Evolutionary conservation across 2,113 vertebrate species (phyloP).

Genomic region (Heliornis fulica): DNA sequence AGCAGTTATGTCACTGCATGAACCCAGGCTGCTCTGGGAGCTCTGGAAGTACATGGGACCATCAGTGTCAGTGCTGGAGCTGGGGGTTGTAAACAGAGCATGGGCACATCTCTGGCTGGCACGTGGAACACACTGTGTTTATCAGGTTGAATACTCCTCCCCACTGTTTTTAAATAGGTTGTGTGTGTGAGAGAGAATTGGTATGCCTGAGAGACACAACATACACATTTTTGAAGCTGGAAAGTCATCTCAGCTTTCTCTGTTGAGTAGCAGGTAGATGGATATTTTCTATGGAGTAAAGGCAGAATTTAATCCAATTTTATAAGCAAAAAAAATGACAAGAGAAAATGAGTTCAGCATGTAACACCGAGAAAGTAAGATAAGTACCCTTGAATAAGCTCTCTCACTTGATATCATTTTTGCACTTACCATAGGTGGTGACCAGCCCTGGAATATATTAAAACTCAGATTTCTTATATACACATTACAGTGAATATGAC

Average conservation of each 20-base stretch:
- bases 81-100: neutral
- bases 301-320: neutral
- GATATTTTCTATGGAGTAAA: neutral
- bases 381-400: neutral
- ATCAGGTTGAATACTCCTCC: neutral
- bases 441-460: neutral
- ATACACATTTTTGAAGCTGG: neutral
- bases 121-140: neutral
- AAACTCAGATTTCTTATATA: neutral
- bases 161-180: neutral
- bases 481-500: neutral
- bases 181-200: neutral
- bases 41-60: neutral
- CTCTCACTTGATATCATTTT: neutral
- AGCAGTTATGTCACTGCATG: accelerated
- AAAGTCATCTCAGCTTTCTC: neutral
- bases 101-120: neutral
- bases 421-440: neutral
- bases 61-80: accelerated
- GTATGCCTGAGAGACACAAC: neutral
- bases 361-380: neutral
- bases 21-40: neutral
- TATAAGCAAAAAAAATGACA: neutral
- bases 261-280: neutral
- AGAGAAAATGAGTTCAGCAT: neutral